Conservation (phyloP, 2,797 vertebrate species). For the Tapera naevia region DNA sequence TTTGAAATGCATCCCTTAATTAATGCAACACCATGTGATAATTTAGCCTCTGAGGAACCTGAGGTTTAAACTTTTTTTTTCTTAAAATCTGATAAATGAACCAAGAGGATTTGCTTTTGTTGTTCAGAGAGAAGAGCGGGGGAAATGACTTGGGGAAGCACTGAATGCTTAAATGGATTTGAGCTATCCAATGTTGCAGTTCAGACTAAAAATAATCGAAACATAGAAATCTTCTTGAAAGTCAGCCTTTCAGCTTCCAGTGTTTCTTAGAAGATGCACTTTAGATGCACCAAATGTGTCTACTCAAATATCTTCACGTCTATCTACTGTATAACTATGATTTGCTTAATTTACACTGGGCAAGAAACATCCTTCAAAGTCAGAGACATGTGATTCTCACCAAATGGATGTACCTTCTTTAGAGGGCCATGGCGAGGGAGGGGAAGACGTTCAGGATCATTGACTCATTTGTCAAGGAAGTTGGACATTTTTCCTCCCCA, state of each 20-base stretch:
- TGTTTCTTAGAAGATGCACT: not conserved
- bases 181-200: not conserved
- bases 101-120: not conserved
- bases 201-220: not conserved
- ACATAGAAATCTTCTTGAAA: not conserved
- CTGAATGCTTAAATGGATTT: not conserved
- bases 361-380: not conserved
- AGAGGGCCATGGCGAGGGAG: no score
- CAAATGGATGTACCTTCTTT: no score
- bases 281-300: not conserved
- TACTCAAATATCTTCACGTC: not conserved
- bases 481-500: no score
- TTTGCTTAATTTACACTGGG: not conserved
- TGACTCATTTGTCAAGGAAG: no score
- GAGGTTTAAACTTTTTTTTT: not conserved
- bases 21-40: conserved; percentile 38
- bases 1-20: conserved; percentile 48
- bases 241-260: not conserved
- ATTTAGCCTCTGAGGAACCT: conserved; percentile 7
- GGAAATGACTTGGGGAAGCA: not conserved
- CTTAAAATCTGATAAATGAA: not conserved
- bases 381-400: no score
- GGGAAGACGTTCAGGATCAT: no score
- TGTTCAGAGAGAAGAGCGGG: not conserved
- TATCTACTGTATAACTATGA: not conserved